Percentiles rank a stretch among this genome's conserved stretches.
Evolutionary conservation across 2,888 invertebrate genomes (phyloP).

Genomic region (Lottia gigantea): DNA sequence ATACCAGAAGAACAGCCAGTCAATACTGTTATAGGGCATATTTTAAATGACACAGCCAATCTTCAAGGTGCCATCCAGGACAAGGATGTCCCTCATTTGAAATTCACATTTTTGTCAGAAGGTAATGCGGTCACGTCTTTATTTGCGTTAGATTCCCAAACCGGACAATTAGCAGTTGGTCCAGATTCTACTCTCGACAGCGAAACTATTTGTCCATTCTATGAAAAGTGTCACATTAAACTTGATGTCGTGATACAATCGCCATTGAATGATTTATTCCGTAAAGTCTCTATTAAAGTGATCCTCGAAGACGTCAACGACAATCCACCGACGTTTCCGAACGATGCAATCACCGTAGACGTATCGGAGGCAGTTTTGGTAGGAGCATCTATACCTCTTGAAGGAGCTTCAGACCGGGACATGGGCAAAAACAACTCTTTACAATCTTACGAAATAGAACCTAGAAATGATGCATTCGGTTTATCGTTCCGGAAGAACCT

Average conservation of each 20-base stretch:
- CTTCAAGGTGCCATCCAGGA: slow-evolving; percentile 36
- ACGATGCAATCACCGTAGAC: slow-evolving; percentile 34
- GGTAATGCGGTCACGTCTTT: slow-evolving; percentile 35
- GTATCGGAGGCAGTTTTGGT: slow-evolving; percentile 49
- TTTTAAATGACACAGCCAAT: slow-evolving; percentile 44
- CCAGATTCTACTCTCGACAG: slow-evolving; percentile 41
- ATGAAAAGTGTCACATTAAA: slow-evolving; percentile 38
- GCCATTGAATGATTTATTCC: slow-evolving; percentile 47
- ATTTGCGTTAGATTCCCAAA: slow-evolving; percentile 46
- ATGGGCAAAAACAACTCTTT: slow-evolving; percentile 45
- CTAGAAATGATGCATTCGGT: slow-evolving; percentile 46
- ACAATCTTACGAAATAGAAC: slow-evolving; percentile 47
- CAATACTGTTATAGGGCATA: slow-evolving; percentile 42
- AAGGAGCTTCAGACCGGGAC: slow-evolving; percentile 52
- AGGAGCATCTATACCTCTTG: slow-evolving; percentile 41
- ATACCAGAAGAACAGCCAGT: slow-evolving; percentile 29
- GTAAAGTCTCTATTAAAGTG: slow-evolving; percentile 53
- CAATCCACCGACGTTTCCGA: slow-evolving; percentile 54
- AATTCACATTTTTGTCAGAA: slow-evolving; percentile 48
- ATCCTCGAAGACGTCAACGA: slow-evolving; percentile 62
- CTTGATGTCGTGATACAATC: slow-evolving; percentile 52
- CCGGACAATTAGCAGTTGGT: slow-evolving; percentile 42
- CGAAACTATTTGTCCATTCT: slow-evolving; percentile 48
- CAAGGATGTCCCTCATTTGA: slow-evolving; percentile 36
- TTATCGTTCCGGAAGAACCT: slow-evolving; percentile 40